Conservation (phyloP, 2,113 vertebrate genomes). For the Asarcornis scutulata region DNA sequence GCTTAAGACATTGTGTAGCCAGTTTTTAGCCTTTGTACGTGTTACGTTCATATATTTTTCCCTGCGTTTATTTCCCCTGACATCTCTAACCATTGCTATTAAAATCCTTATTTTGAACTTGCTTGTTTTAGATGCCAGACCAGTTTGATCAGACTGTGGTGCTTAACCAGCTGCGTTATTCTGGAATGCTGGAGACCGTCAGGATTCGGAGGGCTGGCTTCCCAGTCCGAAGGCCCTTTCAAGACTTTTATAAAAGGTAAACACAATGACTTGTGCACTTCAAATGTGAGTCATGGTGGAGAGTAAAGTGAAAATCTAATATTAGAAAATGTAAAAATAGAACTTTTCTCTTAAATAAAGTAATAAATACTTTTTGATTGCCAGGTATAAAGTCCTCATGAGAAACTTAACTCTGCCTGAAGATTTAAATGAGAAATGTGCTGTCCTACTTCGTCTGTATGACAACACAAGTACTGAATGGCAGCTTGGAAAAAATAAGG, state of each 20-base stretch:
- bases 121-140: slow-evolving; percentile 86
- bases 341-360: not conserved
- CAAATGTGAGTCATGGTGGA: not conserved
- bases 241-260: slow-evolving; percentile 93
- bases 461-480: slow-evolving; percentile 86
- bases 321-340: not conserved
- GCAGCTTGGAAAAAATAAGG: slow-evolving; percentile 97
- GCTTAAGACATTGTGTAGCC: not conserved
- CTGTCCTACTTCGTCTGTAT: slow-evolving; percentile 83
- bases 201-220: slow-evolving; percentile 93
- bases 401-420: slow-evolving; percentile 75
- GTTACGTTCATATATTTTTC: not conserved
- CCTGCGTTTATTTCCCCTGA: not conserved
- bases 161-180: slow-evolving; percentile 96
- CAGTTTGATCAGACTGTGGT: slow-evolving; percentile 95
- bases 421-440: slow-evolving; percentile 83
- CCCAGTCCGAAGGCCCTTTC: slow-evolving; percentile 88
- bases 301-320: not conserved
- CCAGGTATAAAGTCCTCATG: slow-evolving; percentile 91
- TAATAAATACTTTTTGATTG: not conserved
- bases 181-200: slow-evolving; percentile 97
- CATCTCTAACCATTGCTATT: not conserved
- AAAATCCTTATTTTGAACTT: slow-evolving; percentile 8
- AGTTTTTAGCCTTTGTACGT: not conserved
- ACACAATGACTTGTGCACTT: not conserved